Conservation (phyloP, 2,888 invertebrate species). For the Phlogophora meticulosa region DNA sequence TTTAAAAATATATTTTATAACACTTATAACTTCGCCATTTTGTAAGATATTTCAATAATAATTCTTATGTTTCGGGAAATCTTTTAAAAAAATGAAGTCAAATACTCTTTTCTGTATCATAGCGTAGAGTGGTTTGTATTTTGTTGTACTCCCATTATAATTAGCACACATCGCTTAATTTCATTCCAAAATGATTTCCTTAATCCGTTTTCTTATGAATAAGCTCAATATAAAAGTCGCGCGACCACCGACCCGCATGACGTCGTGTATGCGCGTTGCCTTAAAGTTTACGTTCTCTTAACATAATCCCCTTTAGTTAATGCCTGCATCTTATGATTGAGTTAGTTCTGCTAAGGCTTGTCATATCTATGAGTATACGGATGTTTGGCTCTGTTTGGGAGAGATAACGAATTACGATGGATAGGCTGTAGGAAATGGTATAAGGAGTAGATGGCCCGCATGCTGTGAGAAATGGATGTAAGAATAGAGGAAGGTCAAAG, state of each 20-base stretch:
- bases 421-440: neutral
- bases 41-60: too few species aligned
- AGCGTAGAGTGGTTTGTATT: too few species aligned
- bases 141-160: too few species aligned
- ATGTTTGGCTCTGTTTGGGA: conserved; percentile 29
- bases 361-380: conserved; percentile 9
- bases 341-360: conserved; percentile 36
- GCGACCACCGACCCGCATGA: neutral
- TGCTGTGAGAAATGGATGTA: neutral
- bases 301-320: conserved; percentile 45
- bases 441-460: neutral
- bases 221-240: neutral
- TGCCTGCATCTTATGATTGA: conserved; percentile 46
- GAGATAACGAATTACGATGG: conserved; percentile 43
- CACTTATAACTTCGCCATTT: too few species aligned
- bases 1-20: too few species aligned
- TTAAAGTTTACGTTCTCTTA: conserved; percentile 20
- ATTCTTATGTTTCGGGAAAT: too few species aligned
- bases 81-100: too few species aligned
- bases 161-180: too few species aligned
- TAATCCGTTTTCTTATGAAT: neutral
- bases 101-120: too few species aligned
- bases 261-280: conserved; percentile 25
- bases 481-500: neutral
- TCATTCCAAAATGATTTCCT: neutral